Evolutionary conservation across 35 echinoderm and acorn worm species (phyloP), one percentile per base, ranked within the genome.

Genomic region (Ptychodera flava): DNA sequence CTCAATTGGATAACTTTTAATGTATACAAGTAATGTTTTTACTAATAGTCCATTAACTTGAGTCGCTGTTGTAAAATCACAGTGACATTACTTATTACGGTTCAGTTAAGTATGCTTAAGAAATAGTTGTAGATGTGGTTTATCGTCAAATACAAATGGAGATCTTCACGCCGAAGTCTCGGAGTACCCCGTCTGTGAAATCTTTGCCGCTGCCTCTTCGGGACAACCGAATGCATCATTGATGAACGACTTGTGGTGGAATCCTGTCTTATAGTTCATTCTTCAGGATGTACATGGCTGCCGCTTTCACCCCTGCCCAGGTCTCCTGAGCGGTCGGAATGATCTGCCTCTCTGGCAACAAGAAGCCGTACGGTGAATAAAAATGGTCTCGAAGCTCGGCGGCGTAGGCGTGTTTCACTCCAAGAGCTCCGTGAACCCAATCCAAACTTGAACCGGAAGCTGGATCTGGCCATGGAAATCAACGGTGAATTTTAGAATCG

Each of bases 291-390:
- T 34, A 30, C 0, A 45, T 28, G n/a, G 29, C 37, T 12, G 34
- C 81, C 31, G 90, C 95, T 31, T 89, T 86, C 28, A 91, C 89
- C 27, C 85, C 92, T 29, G 82, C 87, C n/a, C 91, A 93, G 10
- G 77, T 81, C 35, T 94, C 93, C 78, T 81, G 77, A 16, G 85
- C 93, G 0, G 93, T 85, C 10, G 85, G 85, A 32, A 84, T 29
- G 34, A 94, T 93, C 77, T 93, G 92, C 27, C 88, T 81, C 0
- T 81, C 80, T 52, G 92, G 92, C 0, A 93, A 33, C 1, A 91
- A 28, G 78, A 88, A 91, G 16, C 89, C 93, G 77, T 91, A 91
- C 0, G 89, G 89, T 22, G 45, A 64, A 6, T 64, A 12, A 64
- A 64, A 64, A 12, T 6, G 45, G 78, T 94, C 93, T 22, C 93